Evolutionary conservation across 1,140 invertebrate genomes (phyloP).

Genomic region (Potamilus streckersoni): DNA sequence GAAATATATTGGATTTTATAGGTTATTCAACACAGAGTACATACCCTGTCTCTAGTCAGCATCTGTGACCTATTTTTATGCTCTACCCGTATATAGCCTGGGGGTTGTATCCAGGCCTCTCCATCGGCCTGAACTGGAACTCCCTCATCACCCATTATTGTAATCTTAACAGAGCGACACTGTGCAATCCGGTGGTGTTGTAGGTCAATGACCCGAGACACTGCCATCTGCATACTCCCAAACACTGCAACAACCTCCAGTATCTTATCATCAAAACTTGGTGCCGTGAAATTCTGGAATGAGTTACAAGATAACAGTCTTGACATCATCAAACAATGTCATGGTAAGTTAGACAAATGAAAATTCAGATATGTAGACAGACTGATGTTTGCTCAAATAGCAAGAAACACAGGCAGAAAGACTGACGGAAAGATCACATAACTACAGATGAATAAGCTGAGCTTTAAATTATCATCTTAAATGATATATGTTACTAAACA

Average conservation of each 20-base stretch:
- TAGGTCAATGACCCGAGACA: constrained; percentile 91
- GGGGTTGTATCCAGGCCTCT: constrained; percentile 98
- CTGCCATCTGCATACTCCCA: constrained; percentile 96
- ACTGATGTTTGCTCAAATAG: too few species aligned
- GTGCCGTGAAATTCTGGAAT: constrained; percentile 64
- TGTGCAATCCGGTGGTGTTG: constrained; percentile 98
- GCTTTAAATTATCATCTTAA: background rate
- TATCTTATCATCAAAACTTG: constrained; percentile 84
- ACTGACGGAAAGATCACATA: too few species aligned
- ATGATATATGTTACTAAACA: background rate
- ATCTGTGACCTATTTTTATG: constrained; percentile 98
- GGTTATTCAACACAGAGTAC: constrained; percentile 29
- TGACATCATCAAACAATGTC: background rate
- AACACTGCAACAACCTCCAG: constrained; percentile 97
- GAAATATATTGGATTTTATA: background rate
- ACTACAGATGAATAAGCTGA: background rate
- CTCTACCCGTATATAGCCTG: constrained; percentile 93
- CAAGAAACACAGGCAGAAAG: too few species aligned
- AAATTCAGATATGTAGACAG: too few species aligned
- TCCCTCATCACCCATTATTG: constrained; percentile 81
- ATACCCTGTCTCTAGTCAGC: constrained; percentile 87
- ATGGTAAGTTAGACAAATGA: too few species aligned
- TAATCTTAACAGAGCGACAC: constrained; percentile 94
- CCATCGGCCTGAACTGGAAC: constrained; percentile 96
- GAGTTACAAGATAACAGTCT: constrained; percentile 1